phyloP scores from a whole-genome alignment of 2,797 vertebrate species.

The Syngnathus rostellatus region DNA sequence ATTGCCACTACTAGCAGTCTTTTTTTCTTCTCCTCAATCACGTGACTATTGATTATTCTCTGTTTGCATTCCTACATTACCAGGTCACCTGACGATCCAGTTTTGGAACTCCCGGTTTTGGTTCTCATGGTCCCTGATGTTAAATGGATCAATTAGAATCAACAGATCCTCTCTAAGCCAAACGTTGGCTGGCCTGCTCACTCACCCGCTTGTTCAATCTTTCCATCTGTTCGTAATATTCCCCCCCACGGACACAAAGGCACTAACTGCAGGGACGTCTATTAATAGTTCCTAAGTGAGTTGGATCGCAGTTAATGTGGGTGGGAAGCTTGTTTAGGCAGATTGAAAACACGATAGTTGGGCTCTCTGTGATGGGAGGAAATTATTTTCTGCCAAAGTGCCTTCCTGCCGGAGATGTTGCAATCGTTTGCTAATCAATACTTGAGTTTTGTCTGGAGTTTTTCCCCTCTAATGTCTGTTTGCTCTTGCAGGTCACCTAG shows the following conservation, averaged over 20 bases:
- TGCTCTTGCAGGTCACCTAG: constrained; percentile 45
- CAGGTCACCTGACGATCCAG: constrained; percentile 9
- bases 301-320: constrained; percentile 25
- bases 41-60: background rate
- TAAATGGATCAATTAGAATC: constrained; percentile 50
- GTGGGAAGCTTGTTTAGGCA: constrained; percentile 25
- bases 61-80: constrained; percentile 3
- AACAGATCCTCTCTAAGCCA: constrained; percentile 40
- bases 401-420: too few species aligned
- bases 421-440: too few species aligned
- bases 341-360: constrained; percentile 10
- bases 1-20: background rate
- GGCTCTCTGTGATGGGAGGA: background rate
- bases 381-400: too few species aligned
- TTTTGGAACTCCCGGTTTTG: constrained; percentile 16
- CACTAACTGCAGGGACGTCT: constrained; percentile 38
- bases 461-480: constrained; percentile 9
- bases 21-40: background rate
- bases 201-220: constrained; percentile 24
- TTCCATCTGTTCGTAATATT: constrained; percentile 40
- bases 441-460: constrained; percentile 22
- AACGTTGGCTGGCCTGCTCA: constrained; percentile 32
- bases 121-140: constrained; percentile 22
- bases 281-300: constrained; percentile 48
- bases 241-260: constrained; percentile 14